Evolutionary conservation across 2,797 vertebrate species (phyloP).

Genomic region (Periparus ater): DNA sequence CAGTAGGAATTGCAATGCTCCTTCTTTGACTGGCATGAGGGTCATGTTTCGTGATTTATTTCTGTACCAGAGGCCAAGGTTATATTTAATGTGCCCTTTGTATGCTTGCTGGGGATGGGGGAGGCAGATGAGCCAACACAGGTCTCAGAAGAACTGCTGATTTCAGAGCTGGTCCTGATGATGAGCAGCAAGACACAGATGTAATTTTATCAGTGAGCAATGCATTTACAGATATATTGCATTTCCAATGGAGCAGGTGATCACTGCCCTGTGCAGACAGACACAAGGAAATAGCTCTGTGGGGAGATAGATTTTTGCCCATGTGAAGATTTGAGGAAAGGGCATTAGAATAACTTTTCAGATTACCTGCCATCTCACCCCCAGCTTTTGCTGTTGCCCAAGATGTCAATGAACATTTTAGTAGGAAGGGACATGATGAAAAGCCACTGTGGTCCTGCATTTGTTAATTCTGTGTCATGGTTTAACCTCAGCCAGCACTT

Average conservation of each 20-base stretch:
- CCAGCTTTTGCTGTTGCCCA: background rate
- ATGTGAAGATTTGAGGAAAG: background rate
- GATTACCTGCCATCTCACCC: background rate
- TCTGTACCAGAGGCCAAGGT: background rate
- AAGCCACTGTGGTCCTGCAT: background rate
- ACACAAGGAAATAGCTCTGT: background rate
- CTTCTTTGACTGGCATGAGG: background rate
- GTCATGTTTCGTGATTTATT: background rate
- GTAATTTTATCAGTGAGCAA: background rate
- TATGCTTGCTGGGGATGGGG: rapidly evolving
- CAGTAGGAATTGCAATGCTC: background rate
- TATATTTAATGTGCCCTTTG: background rate
- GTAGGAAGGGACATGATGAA: background rate
- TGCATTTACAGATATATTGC: background rate
- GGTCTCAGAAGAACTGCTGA: background rate
- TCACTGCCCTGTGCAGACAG: background rate
- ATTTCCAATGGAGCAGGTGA: background rate
- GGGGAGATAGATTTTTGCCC: background rate
- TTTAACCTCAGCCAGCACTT: background rate
- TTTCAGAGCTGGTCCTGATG: background rate
- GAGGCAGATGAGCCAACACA: background rate
- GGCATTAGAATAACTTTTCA: background rate
- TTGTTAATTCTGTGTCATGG: background rate
- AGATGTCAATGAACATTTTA: background rate
- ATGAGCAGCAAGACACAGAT: background rate